These are phyloP conservation scores for Passer montanus DNA, from an alignment of 2,113 vertebrate species.

Conservation along the genomic window DNA sequence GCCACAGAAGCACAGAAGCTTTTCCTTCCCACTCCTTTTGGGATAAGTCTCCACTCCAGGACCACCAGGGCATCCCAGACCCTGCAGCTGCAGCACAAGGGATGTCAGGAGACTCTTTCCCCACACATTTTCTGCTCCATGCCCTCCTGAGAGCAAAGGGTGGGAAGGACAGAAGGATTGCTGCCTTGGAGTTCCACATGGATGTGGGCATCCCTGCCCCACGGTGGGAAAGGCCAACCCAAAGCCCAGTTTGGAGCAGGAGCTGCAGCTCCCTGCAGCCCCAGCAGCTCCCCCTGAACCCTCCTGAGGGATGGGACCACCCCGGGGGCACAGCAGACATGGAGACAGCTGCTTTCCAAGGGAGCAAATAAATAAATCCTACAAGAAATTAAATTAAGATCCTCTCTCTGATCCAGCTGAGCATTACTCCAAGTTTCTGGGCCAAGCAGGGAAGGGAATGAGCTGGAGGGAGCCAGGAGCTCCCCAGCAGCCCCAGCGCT, in stretches of 20 bases:
- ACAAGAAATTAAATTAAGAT: neutral
- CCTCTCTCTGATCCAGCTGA: neutral
- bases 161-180: neutral
- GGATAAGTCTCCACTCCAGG: accelerated
- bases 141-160: neutral
- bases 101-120: neutral
- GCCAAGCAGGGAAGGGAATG: neutral
- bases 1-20: neutral
- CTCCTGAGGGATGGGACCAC: accelerated
- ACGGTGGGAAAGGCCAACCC: neutral
- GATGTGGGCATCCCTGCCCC: accelerated
- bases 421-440: neutral
- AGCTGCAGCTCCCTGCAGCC: neutral
- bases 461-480: neutral
- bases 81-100: accelerated
- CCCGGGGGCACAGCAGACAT: accelerated
- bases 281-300: neutral
- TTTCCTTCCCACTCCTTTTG: neutral
- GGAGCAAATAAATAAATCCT: neutral
- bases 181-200: accelerated
- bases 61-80: neutral
- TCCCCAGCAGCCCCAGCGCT: neutral
- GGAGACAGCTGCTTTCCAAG: neutral
- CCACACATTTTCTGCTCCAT: no score
- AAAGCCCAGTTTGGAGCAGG: neutral